phyloP scores from a whole-genome alignment of 2,113 vertebrate species.

The Cyrtonyx montezumae region DNA sequence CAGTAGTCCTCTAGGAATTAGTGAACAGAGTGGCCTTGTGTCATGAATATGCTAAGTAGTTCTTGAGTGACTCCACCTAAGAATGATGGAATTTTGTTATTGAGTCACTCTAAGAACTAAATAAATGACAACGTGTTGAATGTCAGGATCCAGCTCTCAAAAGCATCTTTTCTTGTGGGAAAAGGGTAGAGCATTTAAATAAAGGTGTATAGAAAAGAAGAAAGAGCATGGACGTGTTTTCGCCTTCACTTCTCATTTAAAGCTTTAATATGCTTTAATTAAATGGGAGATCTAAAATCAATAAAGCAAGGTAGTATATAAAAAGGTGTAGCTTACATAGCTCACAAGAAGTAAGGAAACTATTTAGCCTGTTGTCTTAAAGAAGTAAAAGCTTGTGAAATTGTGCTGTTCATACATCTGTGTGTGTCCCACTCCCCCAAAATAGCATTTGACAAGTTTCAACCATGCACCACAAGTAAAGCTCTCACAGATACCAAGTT shows the following conservation, averaged over 20 bases:
- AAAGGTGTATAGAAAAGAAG: not conserved
- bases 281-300: not conserved
- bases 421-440: not conserved
- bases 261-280: not conserved
- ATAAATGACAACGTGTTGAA: not conserved
- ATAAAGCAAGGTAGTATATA: not conserved
- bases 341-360: not conserved
- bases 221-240: not conserved
- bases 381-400: not conserved
- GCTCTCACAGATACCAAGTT: not conserved
- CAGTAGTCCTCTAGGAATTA: not conserved
- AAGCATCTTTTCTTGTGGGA: not conserved
- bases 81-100: not conserved
- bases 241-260: not conserved
- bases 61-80: not conserved
- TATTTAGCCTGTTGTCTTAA: not conserved
- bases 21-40: not conserved
- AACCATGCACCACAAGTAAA: not conserved
- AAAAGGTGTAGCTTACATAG: not conserved
- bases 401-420: not conserved
- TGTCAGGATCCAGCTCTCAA: not conserved
- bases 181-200: not conserved
- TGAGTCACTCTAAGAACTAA: not conserved
- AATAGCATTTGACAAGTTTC: not conserved
- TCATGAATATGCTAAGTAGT: not conserved